These are phyloP conservation scores for Umimayanthus kanabou DNA, from an alignment of 92 coral and sea anemone genomes.

Conservation along the genomic window DNA sequence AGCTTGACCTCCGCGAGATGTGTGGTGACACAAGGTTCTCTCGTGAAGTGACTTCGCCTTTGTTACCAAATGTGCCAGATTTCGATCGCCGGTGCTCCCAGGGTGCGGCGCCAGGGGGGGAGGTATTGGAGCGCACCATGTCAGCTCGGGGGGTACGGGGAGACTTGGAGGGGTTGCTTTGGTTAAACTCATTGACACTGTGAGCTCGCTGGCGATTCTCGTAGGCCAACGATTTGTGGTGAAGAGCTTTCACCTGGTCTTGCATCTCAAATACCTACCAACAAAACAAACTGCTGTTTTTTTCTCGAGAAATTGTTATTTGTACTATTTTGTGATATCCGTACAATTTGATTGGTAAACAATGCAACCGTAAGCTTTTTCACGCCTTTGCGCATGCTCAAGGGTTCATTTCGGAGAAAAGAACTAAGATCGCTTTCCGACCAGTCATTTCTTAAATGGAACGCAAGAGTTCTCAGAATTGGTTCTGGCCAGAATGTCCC, in stretches of 20 bases:
- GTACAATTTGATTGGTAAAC: too few relatives aligned
- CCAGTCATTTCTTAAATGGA: too few relatives aligned
- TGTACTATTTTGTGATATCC: neutral
- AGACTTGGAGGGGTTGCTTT: slow-evolving; percentile 53
- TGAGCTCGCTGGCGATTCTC: slow-evolving; percentile 75
- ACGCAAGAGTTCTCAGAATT: too few relatives aligned
- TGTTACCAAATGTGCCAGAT: slow-evolving; percentile 33
- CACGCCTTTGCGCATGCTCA: too few relatives aligned
- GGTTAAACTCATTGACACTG: slow-evolving; percentile 68
- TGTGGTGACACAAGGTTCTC: slow-evolving; percentile 70
- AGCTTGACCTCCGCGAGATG: slow-evolving; percentile 78
- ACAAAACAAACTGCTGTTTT: neutral
- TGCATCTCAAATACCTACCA: slow-evolving; percentile 88
- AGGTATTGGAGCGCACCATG: slow-evolving; percentile 43
- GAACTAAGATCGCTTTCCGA: too few relatives aligned
- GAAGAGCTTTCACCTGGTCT: slow-evolving; percentile 81
- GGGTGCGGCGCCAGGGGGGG: slow-evolving; percentile 23
- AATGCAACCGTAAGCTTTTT: too few relatives aligned
- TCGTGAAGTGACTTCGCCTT: slow-evolving; percentile 18
- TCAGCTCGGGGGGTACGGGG: slow-evolving; percentile 76
- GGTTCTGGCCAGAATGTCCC: too few relatives aligned
- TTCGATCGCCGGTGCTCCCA: slow-evolving; percentile 41
- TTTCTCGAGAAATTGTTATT: neutral
- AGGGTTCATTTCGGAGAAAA: too few relatives aligned
- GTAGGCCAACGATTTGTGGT: slow-evolving; percentile 79